Evolutionary conservation across 2,113 vertebrate genomes (phyloP), one percentile per base, ranked within the genome.

Genomic region (Gasterosteus aculeatus): DNA sequence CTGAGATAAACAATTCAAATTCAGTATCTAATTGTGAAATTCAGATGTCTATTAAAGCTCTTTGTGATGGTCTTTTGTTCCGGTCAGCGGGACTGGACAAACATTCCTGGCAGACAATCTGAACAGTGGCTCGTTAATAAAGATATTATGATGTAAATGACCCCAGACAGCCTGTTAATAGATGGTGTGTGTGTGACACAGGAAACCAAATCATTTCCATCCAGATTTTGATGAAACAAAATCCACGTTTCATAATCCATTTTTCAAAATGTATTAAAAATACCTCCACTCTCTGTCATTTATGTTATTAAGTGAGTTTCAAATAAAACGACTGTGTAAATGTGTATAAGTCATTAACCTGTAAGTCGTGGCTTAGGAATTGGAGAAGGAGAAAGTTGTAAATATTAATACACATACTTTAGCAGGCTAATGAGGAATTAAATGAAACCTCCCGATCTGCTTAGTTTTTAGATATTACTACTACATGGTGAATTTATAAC

Each of bases 351-450:
- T 68, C 39, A 39, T 57, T 76, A 38, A 31, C 18, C 47, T 26
- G 22, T 26, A 7, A 51, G 14, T 10, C 42, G 2, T 54, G n/a
- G 19, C 38, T 18, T 22, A 69, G n/a, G 8, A 44, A 33, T 22
- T 65, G 33, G 14, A 58, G 31, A 46, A 18, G 12, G 19, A 68
- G 41, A 63, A n/a, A 14, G 18, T 74, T 56, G n/a, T 39, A 51
- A n/a, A 58, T 18, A 49, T 51, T 76, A 33, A 72, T 19, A 56
- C n/a, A 46, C 41, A 53, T 47, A 33, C 57, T 19, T 65, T 2
- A 81, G 68, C 81, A 81, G 66, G 42, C 66, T 58, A 44, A 75
- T 70, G 77, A 73, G 46, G 11, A 68, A 77, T 22, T 71, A 26
- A 77, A 54, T 53, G 12, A 69, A 56, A 78, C 67, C 67, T 64